phyloP scores from a whole-genome alignment of 2,797 vertebrate species.

The Pangasius macronema region DNA sequence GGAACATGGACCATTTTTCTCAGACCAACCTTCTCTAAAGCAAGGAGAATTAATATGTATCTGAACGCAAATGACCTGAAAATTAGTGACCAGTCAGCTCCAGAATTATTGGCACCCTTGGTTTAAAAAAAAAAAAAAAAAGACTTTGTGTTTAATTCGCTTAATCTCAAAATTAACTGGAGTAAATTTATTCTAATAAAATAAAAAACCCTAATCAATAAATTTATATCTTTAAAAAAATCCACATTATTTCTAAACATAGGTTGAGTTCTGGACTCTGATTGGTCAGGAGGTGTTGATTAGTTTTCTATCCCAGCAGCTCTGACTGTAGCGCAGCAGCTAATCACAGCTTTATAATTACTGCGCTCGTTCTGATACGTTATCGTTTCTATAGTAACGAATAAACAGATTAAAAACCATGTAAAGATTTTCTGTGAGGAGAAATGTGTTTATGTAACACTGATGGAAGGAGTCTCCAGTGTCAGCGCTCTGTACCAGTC shows the following conservation, averaged over 20 bases:
- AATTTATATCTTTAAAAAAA: background rate
- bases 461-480: background rate
- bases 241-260: background rate
- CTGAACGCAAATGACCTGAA: background rate
- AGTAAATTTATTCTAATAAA: background rate
- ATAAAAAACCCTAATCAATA: background rate
- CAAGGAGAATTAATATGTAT: background rate
- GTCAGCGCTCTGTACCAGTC: background rate
- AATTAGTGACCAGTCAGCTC: background rate
- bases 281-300: background rate
- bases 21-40: slow-evolving; percentile 6
- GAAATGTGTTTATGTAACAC: background rate
- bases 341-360: background rate
- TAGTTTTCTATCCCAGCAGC: background rate
- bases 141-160: background rate
- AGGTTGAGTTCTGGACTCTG: background rate
- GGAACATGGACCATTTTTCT: slow-evolving; percentile 23
- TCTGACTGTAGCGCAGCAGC: background rate
- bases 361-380: background rate
- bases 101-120: background rate
- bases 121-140: background rate
- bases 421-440: no score
- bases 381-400: background rate
- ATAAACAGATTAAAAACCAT: no score
- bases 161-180: background rate